phyloP scores from a whole-genome alignment of 2,113 vertebrate genomes.

The Nothoprocta pentlandii region DNA sequence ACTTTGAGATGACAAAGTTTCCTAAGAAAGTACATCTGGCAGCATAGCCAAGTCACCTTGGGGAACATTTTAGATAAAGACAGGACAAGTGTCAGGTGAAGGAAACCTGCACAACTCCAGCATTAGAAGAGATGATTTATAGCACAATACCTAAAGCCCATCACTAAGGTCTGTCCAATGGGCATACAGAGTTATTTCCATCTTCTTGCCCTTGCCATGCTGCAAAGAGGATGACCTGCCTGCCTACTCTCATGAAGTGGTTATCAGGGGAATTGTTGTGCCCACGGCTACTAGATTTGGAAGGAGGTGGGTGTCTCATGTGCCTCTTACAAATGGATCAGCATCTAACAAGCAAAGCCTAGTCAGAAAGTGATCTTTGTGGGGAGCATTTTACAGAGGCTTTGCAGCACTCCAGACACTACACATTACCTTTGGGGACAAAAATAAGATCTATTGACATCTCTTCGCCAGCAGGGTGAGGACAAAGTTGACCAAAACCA shows the following conservation, averaged over 20 bases:
- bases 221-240: neutral
- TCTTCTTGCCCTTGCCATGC: neutral
- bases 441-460: neutral
- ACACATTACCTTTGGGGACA: neutral
- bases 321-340: neutral
- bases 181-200: neutral
- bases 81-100: neutral
- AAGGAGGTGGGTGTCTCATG: neutral
- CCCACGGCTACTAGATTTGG: neutral
- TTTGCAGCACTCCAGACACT: neutral
- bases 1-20: rapidly evolving
- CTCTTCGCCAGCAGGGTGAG: neutral
- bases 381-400: neutral
- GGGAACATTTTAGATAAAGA: neutral
- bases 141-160: rapidly evolving
- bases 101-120: neutral
- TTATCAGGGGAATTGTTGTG: neutral
- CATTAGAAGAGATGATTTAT: neutral
- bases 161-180: neutral
- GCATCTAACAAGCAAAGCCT: neutral
- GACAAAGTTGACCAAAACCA: neutral
- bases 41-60: neutral
- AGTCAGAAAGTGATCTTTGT: neutral
- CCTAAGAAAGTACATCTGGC: neutral
- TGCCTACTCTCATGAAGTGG: neutral